Conservation (phyloP, 2,888 invertebrate genomes). For the Ophioninae sp. region DNA sequence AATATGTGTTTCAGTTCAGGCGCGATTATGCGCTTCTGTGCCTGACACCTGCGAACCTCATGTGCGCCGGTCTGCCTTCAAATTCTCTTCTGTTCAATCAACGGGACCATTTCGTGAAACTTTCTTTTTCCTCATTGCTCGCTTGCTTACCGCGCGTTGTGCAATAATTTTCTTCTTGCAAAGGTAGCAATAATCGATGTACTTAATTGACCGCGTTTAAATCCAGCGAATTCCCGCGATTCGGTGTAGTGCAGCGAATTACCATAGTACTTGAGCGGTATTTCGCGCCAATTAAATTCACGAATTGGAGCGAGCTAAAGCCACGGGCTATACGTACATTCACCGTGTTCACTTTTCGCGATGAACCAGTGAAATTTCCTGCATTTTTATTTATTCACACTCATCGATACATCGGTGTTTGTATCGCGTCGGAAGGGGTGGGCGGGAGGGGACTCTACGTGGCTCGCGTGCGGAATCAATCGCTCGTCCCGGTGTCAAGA, state of each 20-base stretch:
- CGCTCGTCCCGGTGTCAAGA: conserved; percentile 6
- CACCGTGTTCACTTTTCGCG: neutral
- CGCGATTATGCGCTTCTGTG: neutral
- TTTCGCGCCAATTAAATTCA: conserved; percentile 1
- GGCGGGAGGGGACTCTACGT: neutral
- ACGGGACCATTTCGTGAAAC: neutral
- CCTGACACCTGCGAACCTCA: neutral
- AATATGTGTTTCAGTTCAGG: neutral
- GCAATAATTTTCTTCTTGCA: neutral
- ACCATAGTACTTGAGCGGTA: neutral
- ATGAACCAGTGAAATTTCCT: neutral
- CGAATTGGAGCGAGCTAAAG: neutral
- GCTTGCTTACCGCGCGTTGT: neutral
- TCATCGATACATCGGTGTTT: neutral
- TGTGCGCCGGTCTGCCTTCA: neutral
- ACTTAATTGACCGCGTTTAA: neutral
- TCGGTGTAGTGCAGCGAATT: neutral
- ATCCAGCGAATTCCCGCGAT: neutral
- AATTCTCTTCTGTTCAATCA: neutral
- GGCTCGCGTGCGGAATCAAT: neutral
- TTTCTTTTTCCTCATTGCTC: neutral
- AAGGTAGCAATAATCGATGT: neutral
- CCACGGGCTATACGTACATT: neutral
- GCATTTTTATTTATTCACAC: neutral
- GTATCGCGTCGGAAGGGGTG: neutral